Evolutionary conservation across 37 sponge, comb jelly and placozoan genomes (phyloP), one percentile per base, ranked within the genome.

Genomic region (Theonella swinhoei): DNA sequence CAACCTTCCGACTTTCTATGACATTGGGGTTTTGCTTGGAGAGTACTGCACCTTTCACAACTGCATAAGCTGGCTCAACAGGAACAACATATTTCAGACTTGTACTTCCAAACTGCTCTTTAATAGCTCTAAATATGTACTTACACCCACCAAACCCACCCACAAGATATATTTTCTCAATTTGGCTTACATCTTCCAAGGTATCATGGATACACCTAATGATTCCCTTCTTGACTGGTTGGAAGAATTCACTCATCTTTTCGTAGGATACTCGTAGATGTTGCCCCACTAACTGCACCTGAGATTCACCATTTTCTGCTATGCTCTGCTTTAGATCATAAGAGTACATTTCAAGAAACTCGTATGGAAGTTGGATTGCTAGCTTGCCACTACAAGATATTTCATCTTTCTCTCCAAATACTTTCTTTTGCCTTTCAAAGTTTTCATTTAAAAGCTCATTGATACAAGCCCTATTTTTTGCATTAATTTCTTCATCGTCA

Each of bases 391-490:
- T 22, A 9, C 64, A 17, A 14, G 11, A 47, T 47, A 17, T 8
- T 33, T 8, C 39, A 69, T 33, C 42, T 66, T 74, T 64, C 0
- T 61, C 39, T 22, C 76, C 75, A 75, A 83, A 75, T 17, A 65
- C 9, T 7, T 64, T 39, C n/a, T 83, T 83, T 39, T 63, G 76
- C 34, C 35, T 41, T 65, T 83, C 84, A 75, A 83, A 83, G 22
- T 26, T 29, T 65, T n/a, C 36, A 40, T 83, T 26, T 0, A 83
- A 22, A 28, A 83, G 28, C 3, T 40, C 32, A 42, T 83, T 68
- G 3, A 83, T 7, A 36, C 63, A 39, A 39, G 76, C 76, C 1
- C 19, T n/a, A 62, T 43, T 35, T 29, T 65, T 75, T 42, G 76
- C 34, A 29, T 34, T 39, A 3, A 0, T 59, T 33, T 25, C 39